Base-by-base conservation (phyloP, 2,888 invertebrate species). In the Chrysodeixis includens region DNA sequence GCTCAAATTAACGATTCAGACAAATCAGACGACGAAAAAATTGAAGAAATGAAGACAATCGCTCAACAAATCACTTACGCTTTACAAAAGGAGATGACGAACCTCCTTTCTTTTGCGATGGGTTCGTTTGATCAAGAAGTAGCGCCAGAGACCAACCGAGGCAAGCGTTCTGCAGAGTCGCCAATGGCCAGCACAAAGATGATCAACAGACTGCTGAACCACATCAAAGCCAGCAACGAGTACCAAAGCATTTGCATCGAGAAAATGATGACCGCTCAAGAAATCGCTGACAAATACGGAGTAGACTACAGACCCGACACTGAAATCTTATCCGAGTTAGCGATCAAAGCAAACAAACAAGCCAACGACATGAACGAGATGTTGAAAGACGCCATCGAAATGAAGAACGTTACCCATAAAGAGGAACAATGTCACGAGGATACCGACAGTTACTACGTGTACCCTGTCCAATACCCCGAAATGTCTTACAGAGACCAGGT, bases 211-310 rank as follows among this genome's bases (percentile, higher is more conserved):
- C 70, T 95, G 22, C 78, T 95, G 1, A 92, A 91, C 62, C 94
- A 95, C 66, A 94, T 95, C 1, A 94, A 94, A 72, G 86, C 87
- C 0, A 93, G 90, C 68, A 95, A 94, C 57, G 94, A 95, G 76
- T 91, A 90, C 66, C 95, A 95, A 62, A 94, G 94, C 66, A 89
- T 93, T n/a, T 94, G 94, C 1, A 94, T 95, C 16, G 95, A 94
- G 14, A 94, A 95, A 78, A 93, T 95, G 93, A 94, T 95, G 94
- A 86, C 90, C 1, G 94, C 94, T 53, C 93, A 94, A 83, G 92
- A 95, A 81, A 94, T 94, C 1, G 94, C 95, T 35, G 92, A 93
- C 46, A 94, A 94, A 84, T 94, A 88, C 70, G 92, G 93, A 51
- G 89, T 95, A 9, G 90, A 90, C 44, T 94, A 92, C 67, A 88